A percentile compares a stretch with the other conserved stretches of the same genome.
phyloP scores from a whole-genome alignment of 2,113 vertebrate species.

The Carassius gibelio region DNA sequence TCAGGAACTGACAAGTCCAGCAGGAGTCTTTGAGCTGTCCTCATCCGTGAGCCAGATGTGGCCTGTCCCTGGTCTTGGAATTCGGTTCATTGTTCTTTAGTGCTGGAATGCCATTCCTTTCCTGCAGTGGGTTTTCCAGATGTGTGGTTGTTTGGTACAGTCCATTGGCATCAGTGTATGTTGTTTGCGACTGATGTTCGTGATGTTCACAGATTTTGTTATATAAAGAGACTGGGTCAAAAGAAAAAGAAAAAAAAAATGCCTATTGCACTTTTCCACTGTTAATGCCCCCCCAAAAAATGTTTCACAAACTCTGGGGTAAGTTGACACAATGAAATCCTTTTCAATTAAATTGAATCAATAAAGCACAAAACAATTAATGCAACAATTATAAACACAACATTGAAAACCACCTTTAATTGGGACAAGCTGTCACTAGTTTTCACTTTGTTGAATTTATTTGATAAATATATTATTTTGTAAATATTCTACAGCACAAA shows the following conservation, averaged over 20 bases:
- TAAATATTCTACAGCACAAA: not conserved
- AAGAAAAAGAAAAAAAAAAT: not conserved
- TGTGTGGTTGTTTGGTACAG: conserved; percentile 45
- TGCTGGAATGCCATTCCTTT: conserved; percentile 56
- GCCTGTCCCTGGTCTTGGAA: conserved; percentile 62
- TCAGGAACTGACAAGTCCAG: conserved; percentile 23
- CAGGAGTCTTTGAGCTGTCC: conserved; percentile 14
- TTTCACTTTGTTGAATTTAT: not conserved
- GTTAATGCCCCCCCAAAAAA: not conserved
- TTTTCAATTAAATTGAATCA: not conserved
- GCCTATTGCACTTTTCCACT: not conserved
- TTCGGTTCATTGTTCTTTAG: conserved; percentile 70
- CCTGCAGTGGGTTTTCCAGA: conserved; percentile 54
- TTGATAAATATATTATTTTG: not conserved
- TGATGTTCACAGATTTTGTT: not conserved
- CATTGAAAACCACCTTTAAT: not conserved
- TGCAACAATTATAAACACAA: not conserved
- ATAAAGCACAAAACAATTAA: not conserved
- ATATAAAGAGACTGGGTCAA: not conserved
- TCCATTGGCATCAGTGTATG: conserved; percentile 3
- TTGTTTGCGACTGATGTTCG: not conserved
- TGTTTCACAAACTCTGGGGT: not conserved
- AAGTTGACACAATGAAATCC: not conserved
- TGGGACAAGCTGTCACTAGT: not conserved
- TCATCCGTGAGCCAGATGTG: conserved; percentile 47